Evolutionary conservation across 1,140 invertebrate species (phyloP), one percentile per base, ranked within the genome.

Genomic region (Drosophila melanica): DNA sequence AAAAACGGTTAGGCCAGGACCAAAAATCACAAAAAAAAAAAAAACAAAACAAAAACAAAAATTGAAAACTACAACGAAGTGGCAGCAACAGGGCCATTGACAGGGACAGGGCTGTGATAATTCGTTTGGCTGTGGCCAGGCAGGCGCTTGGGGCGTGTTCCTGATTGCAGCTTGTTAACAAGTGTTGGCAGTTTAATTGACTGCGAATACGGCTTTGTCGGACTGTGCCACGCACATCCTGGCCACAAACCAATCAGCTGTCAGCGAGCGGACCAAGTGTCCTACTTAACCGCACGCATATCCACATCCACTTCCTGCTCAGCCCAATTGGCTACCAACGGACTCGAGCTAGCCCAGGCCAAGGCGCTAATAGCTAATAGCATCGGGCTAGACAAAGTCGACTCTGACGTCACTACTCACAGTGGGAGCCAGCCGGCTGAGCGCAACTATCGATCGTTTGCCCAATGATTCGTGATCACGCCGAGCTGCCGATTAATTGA

Each of bases 181-280:
- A 90, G 90, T 90, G 90, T 90, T 90, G 90, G 89, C 90, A 90
- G 89, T 90, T 90, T 90, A 90, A 90, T 90, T 90, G 90, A 90
- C 87, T 90, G 47, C 11, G 54, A 42, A 30, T 45, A 30, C 41
- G 57, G 41, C 27, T 37, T 23, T 77, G 50, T 50, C 16, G 12
- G 9, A 39, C 33, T 48, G 33, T 42, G 54, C 57, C 58, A 54
- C 47, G 48, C 71, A 79, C 75, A 79, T 82, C 86, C 79, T 77
- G 74, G 42, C 44, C 39, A 60, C 50, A 79, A 73, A 45, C 66
- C 73, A 82, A 85, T 85, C 80, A 82, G 70, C 77, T 87, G 84
- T 89, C 84, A 79, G 60, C 79, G 51, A 23, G 35, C 60, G 66
- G 42, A 16, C 41, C 65, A 58, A 79, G 77, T 77, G 76, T 87